Evolutionary conservation across 2,888 invertebrate species (phyloP).

Genomic region (Cremastinae sp.): DNA sequence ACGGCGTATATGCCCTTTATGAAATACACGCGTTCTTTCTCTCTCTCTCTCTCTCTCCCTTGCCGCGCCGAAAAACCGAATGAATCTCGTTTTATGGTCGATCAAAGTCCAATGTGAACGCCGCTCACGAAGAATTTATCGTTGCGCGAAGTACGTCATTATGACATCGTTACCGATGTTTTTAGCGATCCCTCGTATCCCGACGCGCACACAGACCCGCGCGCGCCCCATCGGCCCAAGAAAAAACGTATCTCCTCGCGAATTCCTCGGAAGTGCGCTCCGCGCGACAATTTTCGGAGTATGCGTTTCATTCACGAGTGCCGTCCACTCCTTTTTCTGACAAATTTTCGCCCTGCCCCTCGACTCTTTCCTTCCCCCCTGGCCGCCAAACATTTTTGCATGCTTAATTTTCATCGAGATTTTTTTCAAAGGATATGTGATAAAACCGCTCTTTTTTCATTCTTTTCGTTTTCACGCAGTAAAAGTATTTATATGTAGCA

Average conservation of each 20-base stretch:
- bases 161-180: slow-evolving; percentile 61
- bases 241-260: slow-evolving; percentile 28
- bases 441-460: too few species aligned
- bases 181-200: slow-evolving; percentile 44
- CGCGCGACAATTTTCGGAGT: not conserved
- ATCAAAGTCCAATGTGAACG: slow-evolving; percentile 60
- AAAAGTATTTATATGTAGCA: too few species aligned
- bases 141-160: slow-evolving; percentile 63
- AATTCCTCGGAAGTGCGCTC: slow-evolving; percentile 39
- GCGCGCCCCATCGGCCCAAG: slow-evolving; percentile 9
- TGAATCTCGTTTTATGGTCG: slow-evolving; percentile 61
- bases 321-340: slow-evolving; percentile 6
- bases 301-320: slow-evolving; percentile 13
- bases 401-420: too few species aligned
- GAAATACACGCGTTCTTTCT: slow-evolving; percentile 52
- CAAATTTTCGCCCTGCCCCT: not conserved
- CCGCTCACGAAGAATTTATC: slow-evolving; percentile 62
- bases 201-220: slow-evolving; percentile 7
- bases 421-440: too few species aligned
- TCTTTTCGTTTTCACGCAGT: too few species aligned
- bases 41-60: slow-evolving; percentile 26
- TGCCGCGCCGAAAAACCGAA: slow-evolving; percentile 56
- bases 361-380: not conserved
- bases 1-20: slow-evolving; percentile 50
- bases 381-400: not conserved